Evolutionary conservation across 2,888 invertebrate species (phyloP), one percentile per base, ranked within the genome.

Genomic region (Cenopis cana): DNA sequence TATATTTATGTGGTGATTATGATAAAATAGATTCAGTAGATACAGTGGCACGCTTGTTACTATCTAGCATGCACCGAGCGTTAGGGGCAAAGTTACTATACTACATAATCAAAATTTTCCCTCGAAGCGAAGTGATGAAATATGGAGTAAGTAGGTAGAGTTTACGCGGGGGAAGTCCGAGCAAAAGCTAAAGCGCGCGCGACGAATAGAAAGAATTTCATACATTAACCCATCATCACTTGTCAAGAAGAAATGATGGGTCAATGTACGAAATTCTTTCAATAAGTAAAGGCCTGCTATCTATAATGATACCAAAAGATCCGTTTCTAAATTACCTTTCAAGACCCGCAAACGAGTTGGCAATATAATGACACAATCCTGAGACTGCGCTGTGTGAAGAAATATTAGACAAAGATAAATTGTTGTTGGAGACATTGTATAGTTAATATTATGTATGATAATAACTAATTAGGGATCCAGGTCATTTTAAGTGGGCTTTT

Each of bases 341-440:
- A 29, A 20, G 64, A 33, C 54, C 54, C 12, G n/a, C 46, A 38
- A 71, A 38, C 50, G 38, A 61, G 54, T 71, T 61, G 54, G 67
- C 71, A 61, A 67, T 55, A n/a, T 36, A 71, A 67, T 71, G 60
- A 50, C 60, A 71, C 71, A 71, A 71, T 67, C 71, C 50, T 67
- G 61, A 60, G 54, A 66, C 33, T 20, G 59, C 54, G 60, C 52
- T 64, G 52, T 67, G 60, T 71, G 71, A 71, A 71, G 60, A 66
- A 71, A 71, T 33, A 52, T 24, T 17, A 67, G 61, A 67, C 67
- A 60, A 71, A 67, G 71, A 67, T 61, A 71, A 50, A 71, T 71
- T 46, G 64, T 59, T 24, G 66, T 38, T 38, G 46, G 33, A 66
- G 54, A 55, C 29, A 61, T 60, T 66, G 41, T 49, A 55, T 55